A percentile compares a stretch with the other conserved stretches of the same genome.
phyloP scores from a whole-genome alignment of 2,888 invertebrate genomes.

The Sisyra terminalis region DNA sequence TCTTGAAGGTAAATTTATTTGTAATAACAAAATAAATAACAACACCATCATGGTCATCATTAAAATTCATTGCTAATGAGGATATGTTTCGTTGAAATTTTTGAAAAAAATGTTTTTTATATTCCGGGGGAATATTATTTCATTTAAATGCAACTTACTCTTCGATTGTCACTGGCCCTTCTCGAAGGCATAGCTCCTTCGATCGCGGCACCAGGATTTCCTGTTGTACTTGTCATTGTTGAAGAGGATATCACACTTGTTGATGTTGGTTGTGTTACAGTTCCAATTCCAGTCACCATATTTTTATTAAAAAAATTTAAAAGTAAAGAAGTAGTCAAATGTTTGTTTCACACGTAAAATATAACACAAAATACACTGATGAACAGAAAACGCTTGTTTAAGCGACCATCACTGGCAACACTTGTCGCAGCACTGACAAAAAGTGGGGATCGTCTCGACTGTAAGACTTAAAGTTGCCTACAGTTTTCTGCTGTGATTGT shows the following conservation, averaged over 20 bases:
- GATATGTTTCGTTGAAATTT: not conserved
- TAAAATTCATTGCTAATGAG: too few relatives aligned
- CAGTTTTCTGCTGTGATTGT: too few relatives aligned
- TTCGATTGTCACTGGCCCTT: slow-evolving; percentile 6
- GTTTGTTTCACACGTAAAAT: not conserved
- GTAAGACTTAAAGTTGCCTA: too few relatives aligned
- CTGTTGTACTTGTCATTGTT: slow-evolving; percentile 4
- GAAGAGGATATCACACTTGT: slow-evolving; percentile 7
- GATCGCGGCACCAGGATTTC: slow-evolving; percentile 2
- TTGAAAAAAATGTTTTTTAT: too few relatives aligned
- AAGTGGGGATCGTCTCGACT: not conserved
- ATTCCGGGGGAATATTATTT: not conserved
- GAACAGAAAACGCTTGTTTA: not conserved
- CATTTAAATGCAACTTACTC: slow-evolving; percentile 4
- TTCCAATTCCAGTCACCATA: slow-evolving; percentile 8
- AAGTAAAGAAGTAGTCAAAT: not conserved
- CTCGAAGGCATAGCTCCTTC: slow-evolving; percentile 6
- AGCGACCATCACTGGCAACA: not conserved
- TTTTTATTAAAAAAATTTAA: slow-evolving; percentile 1
- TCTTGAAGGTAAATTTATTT: too few relatives aligned
- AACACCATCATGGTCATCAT: not conserved
- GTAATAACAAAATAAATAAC: too few relatives aligned
- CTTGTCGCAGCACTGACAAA: slow-evolving; percentile 4
- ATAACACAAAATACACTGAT: not conserved
- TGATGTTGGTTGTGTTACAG: slow-evolving; percentile 5